phyloP scores from a whole-genome alignment of 2,113 vertebrate genomes.

The Felis chaus region DNA sequence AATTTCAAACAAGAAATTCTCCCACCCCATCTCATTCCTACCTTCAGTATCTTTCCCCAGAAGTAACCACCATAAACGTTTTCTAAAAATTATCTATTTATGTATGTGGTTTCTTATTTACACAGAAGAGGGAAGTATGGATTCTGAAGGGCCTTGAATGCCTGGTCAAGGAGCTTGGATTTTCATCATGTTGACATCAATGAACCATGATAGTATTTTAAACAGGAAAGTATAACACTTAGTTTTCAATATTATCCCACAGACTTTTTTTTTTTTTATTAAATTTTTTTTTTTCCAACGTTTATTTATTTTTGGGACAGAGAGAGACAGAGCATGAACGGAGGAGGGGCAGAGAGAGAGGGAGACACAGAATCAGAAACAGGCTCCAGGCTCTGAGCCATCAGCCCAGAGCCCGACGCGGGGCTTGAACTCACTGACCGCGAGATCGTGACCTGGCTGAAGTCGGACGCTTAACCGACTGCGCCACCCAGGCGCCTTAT shows the following conservation, averaged over 20 bases:
- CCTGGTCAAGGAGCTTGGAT: background rate
- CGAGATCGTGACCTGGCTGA: too few species aligned
- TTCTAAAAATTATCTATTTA: background rate
- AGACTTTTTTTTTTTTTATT: too few species aligned
- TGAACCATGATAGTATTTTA: slow-evolving; percentile 30
- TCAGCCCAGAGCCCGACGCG: too few species aligned
- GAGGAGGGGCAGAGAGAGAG: too few species aligned
- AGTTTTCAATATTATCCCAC: slow-evolving; percentile 33
- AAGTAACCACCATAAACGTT: background rate
- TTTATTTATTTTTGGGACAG: too few species aligned
- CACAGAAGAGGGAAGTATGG: background rate
- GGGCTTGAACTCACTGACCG: too few species aligned
- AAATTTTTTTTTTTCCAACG: too few species aligned
- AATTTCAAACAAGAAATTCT: slow-evolving; percentile 26
- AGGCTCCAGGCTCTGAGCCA: too few species aligned
- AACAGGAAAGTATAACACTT: slow-evolving; percentile 4
- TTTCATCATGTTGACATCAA: slow-evolving; percentile 7
- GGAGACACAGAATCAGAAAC: too few species aligned
- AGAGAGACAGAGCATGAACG: too few species aligned
- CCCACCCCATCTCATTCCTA: background rate
- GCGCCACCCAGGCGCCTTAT: too few species aligned
- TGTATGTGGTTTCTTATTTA: slow-evolving; percentile 28
- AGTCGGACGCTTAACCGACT: too few species aligned
- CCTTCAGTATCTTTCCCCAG: slow-evolving; percentile 1
- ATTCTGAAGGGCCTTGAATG: background rate